Percentiles rank a stretch among this genome's conserved stretches.
Evolutionary conservation across 2,113 vertebrate genomes (phyloP).

Genomic region (Cnemophilus loriae): DNA sequence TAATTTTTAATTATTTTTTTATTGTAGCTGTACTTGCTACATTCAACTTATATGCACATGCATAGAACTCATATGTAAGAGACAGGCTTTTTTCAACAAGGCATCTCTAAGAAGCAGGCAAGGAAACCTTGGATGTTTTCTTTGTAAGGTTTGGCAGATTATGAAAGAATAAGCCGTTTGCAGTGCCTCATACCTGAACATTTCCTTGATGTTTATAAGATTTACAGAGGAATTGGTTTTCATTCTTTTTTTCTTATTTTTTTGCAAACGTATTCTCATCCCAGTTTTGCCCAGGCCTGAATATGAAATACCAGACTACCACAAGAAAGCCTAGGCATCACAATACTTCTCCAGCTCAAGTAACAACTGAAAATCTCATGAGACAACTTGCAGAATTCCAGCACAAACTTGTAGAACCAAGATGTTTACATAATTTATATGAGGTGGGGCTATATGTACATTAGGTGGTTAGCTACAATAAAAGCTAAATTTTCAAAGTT

Average conservation of each 20-base stretch:
- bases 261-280: background rate
- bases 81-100: background rate
- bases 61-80: background rate
- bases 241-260: background rate
- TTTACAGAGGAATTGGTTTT: background rate
- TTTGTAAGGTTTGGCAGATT: background rate
- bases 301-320: background rate
- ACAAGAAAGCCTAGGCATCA: slow-evolving; percentile 15
- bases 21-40: background rate
- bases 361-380: background rate
- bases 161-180: slow-evolving; percentile 12
- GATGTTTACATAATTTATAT: background rate
- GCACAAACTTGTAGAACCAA: background rate
- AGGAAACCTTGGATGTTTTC: background rate
- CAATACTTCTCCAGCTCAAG: background rate
- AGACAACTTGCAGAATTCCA: background rate
- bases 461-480: background rate
- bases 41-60: background rate
- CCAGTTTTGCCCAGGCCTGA: slow-evolving; percentile 8
- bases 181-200: background rate
- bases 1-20: background rate
- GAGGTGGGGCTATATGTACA: background rate
- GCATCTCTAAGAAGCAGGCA: background rate
- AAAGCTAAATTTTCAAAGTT: background rate
- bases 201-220: slow-evolving; percentile 16